phyloP scores from a whole-genome alignment of 1,140 invertebrate species.

The Drosophila malerkotliana region DNA sequence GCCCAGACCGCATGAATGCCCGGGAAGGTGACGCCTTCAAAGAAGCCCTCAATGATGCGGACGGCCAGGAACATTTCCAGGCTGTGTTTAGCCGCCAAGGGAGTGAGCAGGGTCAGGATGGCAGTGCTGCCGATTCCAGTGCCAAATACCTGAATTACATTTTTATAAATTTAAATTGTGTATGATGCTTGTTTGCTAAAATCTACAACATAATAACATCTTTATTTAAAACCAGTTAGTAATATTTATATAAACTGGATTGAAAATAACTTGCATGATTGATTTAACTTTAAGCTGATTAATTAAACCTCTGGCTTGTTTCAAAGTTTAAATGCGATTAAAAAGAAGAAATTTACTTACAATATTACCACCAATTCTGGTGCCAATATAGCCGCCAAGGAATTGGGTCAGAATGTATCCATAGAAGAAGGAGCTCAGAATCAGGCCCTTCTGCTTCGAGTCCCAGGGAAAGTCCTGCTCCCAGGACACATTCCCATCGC shows the following conservation, averaged over 20 bases:
- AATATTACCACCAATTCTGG: constrained; percentile 88
- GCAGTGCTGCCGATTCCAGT: constrained; percentile 92
- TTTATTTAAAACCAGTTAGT: neutral
- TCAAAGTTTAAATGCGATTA: constrained; percentile 42
- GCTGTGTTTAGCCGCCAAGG: constrained; percentile 89
- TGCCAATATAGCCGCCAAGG: constrained; percentile 89
- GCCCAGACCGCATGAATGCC: constrained; percentile 95
- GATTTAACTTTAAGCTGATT: neutral
- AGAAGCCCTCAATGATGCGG: constrained; percentile 93
- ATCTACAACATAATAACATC: too few species aligned
- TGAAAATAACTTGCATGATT: neutral
- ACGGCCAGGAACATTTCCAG: constrained; percentile 89
- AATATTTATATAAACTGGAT: neutral
- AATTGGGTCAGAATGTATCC: constrained; percentile 91
- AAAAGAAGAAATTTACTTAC: constrained; percentile 83
- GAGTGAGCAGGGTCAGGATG: constrained; percentile 92
- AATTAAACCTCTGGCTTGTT: constrained; percentile 60
- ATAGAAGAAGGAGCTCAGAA: constrained; percentile 95
- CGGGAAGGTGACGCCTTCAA: constrained; percentile 96
- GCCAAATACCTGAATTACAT: constrained; percentile 87
- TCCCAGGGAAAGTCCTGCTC: constrained; percentile 92
- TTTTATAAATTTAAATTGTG: constrained; percentile 31
- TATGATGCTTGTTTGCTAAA: too few species aligned
- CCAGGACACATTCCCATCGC: constrained; percentile 86
- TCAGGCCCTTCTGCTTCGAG: constrained; percentile 90